phyloP scores from a whole-genome alignment of 2,113 vertebrate genomes.

The Anarrhichthys ocellatus region DNA sequence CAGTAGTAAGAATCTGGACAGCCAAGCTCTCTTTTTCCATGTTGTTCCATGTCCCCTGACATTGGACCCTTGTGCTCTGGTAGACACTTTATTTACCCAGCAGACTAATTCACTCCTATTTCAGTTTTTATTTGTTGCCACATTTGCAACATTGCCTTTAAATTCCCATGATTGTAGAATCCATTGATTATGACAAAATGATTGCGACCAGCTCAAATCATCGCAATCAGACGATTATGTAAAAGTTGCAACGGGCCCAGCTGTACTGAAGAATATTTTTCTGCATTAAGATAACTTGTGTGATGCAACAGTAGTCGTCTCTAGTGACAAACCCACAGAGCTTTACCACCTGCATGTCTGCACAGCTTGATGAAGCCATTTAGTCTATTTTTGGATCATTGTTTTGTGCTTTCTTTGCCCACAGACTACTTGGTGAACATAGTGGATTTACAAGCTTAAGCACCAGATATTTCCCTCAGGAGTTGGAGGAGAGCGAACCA shows the following conservation, averaged over 20 bases:
- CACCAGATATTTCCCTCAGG: background rate
- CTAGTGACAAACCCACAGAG: background rate
- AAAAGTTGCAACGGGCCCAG: background rate
- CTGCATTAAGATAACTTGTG: background rate
- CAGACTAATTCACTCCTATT: background rate
- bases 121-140: background rate
- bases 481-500: background rate
- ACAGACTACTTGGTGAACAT: background rate
- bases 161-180: background rate
- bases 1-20: background rate
- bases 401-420: background rate
- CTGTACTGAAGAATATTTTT: background rate
- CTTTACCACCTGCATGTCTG: background rate
- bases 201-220: background rate
- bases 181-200: too few relatives aligned
- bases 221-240: background rate
- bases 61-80: background rate
- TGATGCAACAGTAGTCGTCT: background rate
- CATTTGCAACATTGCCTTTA: background rate
- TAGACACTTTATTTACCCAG: background rate
- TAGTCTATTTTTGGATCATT: background rate
- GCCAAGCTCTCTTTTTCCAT: background rate
- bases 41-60: background rate
- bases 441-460: background rate
- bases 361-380: background rate